These are phyloP conservation scores for Coleophora flavipennella DNA, from an alignment of 2,888 invertebrate species.

Conservation along the genomic window DNA sequence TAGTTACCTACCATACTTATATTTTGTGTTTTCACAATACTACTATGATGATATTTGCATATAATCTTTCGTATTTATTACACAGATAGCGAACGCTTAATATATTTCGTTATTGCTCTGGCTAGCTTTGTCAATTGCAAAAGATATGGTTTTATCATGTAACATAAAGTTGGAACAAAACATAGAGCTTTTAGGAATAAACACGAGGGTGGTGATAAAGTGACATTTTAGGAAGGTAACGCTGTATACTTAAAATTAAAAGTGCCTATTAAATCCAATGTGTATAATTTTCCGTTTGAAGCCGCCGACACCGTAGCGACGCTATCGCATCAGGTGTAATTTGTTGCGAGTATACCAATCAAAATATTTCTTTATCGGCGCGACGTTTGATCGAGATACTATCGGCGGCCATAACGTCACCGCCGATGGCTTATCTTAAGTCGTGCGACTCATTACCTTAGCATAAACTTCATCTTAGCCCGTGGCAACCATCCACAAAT, in stretches of 20 bases:
- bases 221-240: slow-evolving; percentile 13
- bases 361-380: slow-evolving; percentile 56
- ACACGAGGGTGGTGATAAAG: slow-evolving; percentile 11
- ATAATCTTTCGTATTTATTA: slow-evolving; percentile 10
- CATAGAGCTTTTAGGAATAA: slow-evolving; percentile 36
- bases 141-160: slow-evolving; percentile 50
- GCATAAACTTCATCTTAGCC: slow-evolving; percentile 16
- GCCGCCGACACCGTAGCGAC: slow-evolving; percentile 24
- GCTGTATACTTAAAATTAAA: slow-evolving; percentile 17
- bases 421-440: slow-evolving; percentile 41
- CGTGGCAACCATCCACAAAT: slow-evolving; percentile 1
- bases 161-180: slow-evolving; percentile 52
- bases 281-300: slow-evolving; percentile 15
- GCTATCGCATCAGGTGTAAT: slow-evolving; percentile 43
- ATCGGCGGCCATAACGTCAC: slow-evolving; percentile 47
- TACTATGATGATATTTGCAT: too few species aligned
- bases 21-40: too few species aligned
- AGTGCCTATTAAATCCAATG: slow-evolving; percentile 25
- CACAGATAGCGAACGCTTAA: slow-evolving; percentile 2
- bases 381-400: slow-evolving; percentile 36
- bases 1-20: background rate
- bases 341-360: slow-evolving; percentile 49
- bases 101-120: slow-evolving; percentile 23
- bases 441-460: slow-evolving; percentile 26
- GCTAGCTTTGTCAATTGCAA: slow-evolving; percentile 54